Evolutionary conservation across 2,797 vertebrate species (phyloP).

Genomic region (Enteromius anoplus): DNA sequence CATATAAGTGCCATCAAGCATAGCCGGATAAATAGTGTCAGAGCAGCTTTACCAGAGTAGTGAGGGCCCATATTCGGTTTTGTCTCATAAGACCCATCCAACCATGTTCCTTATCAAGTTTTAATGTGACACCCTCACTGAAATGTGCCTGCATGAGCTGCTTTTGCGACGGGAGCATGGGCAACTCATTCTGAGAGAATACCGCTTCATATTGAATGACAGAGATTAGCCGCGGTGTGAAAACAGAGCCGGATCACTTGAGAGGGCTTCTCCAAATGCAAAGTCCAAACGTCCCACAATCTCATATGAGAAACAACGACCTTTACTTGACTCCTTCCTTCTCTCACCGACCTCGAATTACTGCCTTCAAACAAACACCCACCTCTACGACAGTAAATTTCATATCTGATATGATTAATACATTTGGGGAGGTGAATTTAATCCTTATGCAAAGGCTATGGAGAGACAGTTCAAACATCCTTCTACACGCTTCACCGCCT

Average conservation of each 20-base stretch:
- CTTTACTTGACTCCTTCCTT: slow-evolving; percentile 23
- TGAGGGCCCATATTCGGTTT: slow-evolving; percentile 28
- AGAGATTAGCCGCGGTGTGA: slow-evolving; percentile 52
- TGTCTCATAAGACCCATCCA: slow-evolving; percentile 41
- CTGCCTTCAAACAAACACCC: slow-evolving; percentile 46
- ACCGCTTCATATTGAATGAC: slow-evolving; percentile 44
- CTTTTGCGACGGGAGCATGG: slow-evolving; percentile 30
- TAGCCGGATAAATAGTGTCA: slow-evolving; percentile 51
- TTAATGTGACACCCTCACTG: slow-evolving; percentile 53
- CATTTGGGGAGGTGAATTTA: slow-evolving; percentile 58
- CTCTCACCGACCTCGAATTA: slow-evolving; percentile 16
- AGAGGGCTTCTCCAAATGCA: slow-evolving; percentile 43
- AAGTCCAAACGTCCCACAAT: slow-evolving; percentile 39
- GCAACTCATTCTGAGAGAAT: slow-evolving; percentile 31
- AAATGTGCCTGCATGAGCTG: slow-evolving; percentile 40
- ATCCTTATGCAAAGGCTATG: slow-evolving; percentile 64
- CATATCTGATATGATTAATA: slow-evolving; percentile 64
- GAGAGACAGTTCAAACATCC: slow-evolving; percentile 59
- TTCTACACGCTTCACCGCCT: slow-evolving; percentile 52
- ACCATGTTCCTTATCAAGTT: slow-evolving; percentile 41
- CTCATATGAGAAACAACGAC: slow-evolving; percentile 46
- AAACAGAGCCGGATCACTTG: slow-evolving; percentile 45
- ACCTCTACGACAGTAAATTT: slow-evolving; percentile 57
- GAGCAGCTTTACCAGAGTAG: slow-evolving; percentile 32
- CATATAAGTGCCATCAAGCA: slow-evolving; percentile 39